Evolutionary conservation across 1,140 invertebrate species (phyloP), one percentile per base, ranked within the genome.

Genomic region (Battus philenor): DNA sequence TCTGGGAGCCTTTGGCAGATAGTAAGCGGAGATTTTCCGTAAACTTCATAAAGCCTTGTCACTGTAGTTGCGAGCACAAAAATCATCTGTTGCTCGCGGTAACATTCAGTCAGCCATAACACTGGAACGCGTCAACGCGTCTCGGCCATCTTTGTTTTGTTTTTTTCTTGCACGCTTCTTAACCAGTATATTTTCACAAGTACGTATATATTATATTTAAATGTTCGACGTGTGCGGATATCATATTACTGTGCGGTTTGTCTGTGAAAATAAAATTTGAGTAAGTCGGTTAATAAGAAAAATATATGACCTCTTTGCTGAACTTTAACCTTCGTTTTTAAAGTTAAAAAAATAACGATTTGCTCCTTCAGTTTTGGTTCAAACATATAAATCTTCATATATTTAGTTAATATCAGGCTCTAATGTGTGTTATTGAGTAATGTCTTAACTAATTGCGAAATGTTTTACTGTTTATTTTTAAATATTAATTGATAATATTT

Each of bases 51-150:
- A 36, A 20, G 8, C 5, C 20, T 11, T 36, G 33, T 15, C 17
- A 17, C n/a, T 10, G 4, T 20, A 36, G 5, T 20, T 10, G 41
- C 44, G 20, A 50, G 50, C 69, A 78, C 68, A 77, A 78, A 72
- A 68, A 59, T 66, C 73, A 79, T 77, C 67, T 74, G 73, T 72
- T 71, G 66, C 57, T 49, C 54, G 43, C 29, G 24, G 17, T 32
- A 30, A 31, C 36, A 44, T 30, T 61, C 77, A 81, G 77, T 82
- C 77, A 79, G 77, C 77, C 73, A 75, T 63, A 66, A 53, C 48
- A 44, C n/a, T 32, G 47, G 39, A 44, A 31, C 55, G 55, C 47
- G 60, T 18, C 9, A 46, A 54, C 67, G 55, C 65, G 71, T 64
- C 18, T 56, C 36, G 16, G 17, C 48, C 22, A 33, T 16, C 10